Percentiles rank a stretch among this genome's conserved stretches.
phyloP scores from a whole-genome alignment of 1,140 invertebrate species.

The Mesaphorura yosii region DNA sequence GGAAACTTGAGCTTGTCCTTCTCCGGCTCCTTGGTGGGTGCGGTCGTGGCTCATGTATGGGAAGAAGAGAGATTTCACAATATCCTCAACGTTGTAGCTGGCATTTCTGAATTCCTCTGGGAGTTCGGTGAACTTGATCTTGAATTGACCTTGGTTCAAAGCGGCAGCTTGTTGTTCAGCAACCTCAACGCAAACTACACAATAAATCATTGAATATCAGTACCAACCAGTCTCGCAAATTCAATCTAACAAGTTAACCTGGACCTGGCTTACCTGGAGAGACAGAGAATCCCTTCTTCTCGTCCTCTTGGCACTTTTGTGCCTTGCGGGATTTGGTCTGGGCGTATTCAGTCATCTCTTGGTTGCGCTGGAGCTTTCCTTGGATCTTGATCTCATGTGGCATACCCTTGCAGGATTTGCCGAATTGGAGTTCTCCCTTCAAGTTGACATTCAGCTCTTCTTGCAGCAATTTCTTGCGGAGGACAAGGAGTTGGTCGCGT shows the following conservation, averaged over 20 bases:
- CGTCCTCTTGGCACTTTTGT: slow-evolving; percentile 20
- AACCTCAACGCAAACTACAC: slow-evolving; percentile 18
- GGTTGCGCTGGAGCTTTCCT: slow-evolving; percentile 18
- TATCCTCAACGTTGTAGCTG: slow-evolving; percentile 6
- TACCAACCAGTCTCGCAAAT: too few species aligned
- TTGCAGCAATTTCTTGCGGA: slow-evolving; percentile 16
- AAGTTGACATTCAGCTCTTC: slow-evolving; percentile 15
- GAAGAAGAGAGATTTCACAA: slow-evolving; percentile 2
- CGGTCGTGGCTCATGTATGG: slow-evolving; percentile 6
- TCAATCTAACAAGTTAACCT: too few species aligned
- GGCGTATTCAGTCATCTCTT: slow-evolving; percentile 22
- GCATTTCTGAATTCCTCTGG: slow-evolving; percentile 14
- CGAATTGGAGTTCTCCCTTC: slow-evolving; percentile 8
- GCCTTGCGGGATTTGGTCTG: slow-evolving; percentile 19
- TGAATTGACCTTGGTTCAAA: slow-evolving; percentile 18
- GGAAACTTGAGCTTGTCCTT: background rate
- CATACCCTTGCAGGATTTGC: slow-evolving; percentile 17
- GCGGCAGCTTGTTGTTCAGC: slow-evolving; percentile 26
- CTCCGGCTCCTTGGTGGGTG: background rate
- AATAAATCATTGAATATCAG: too few species aligned
- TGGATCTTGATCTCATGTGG: slow-evolving; percentile 14
- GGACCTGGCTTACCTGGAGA: too few species aligned
- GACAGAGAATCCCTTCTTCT: slow-evolving; percentile 24
- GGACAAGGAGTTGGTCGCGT: slow-evolving; percentile 14
- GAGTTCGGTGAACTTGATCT: slow-evolving; percentile 12